These are phyloP conservation scores for Trialeurodes vaporariorum DNA, from an alignment of 1,140 invertebrate species.

Conservation along the genomic window DNA sequence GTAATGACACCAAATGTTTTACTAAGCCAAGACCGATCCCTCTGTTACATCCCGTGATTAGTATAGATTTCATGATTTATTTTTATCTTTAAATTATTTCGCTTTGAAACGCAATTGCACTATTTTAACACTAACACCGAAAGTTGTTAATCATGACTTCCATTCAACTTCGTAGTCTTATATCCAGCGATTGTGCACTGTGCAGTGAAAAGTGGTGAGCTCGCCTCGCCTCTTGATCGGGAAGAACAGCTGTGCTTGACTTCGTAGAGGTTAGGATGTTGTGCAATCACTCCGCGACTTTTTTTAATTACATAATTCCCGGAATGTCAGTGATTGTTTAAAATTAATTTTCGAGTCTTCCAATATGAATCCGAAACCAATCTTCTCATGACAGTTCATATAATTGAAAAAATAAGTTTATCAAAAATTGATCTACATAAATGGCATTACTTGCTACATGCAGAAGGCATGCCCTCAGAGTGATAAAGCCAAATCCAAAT, in stretches of 20 bases:
- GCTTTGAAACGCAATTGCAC: no score
- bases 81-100: no score
- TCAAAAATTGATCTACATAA: no score
- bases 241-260: background rate
- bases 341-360: background rate
- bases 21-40: constrained; percentile 76
- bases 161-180: background rate
- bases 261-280: background rate
- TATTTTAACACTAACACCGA: background rate
- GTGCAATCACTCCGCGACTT: background rate
- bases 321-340: background rate
- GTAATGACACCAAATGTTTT: constrained; percentile 42
- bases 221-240: no score
- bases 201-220: no score
- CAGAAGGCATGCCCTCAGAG: background rate
- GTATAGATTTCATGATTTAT: constrained; percentile 53
- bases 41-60: constrained; percentile 79
- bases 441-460: background rate
- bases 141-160: background rate
- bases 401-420: no score
- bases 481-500: background rate
- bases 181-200: no score
- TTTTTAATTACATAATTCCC: background rate
- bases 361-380: background rate
- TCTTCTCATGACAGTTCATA: no score